Conservation (phyloP, 2,797 vertebrate species). For the Delichon dasypus region DNA sequence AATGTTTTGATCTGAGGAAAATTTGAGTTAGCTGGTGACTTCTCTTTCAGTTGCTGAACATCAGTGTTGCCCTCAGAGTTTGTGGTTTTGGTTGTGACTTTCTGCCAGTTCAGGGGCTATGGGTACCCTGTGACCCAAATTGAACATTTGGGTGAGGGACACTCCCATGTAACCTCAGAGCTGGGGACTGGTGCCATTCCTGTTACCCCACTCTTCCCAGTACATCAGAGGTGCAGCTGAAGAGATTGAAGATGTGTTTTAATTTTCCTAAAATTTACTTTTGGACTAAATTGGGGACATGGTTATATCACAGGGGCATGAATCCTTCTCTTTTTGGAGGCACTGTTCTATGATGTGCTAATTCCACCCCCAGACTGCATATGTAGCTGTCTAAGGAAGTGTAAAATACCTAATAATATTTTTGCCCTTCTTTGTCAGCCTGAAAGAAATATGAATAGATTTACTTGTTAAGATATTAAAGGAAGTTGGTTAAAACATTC, state of each 20-base stretch:
- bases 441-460: constrained; percentile 55
- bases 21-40: not conserved
- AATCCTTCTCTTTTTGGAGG: not conserved
- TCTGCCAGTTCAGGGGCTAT: not conserved
- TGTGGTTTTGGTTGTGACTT: not conserved
- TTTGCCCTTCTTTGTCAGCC: constrained; percentile 32
- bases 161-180: not conserved
- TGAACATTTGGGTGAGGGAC: not conserved
- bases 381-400: constrained; percentile 21
- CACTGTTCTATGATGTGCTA: not conserved
- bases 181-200: not conserved
- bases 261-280: not conserved
- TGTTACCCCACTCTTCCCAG: not conserved
- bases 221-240: not conserved
- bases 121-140: fast-evolving
- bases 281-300: not conserved
- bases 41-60: not conserved
- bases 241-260: not conserved
- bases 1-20: not conserved
- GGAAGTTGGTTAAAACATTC: constrained; percentile 46
- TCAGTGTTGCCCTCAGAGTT: not conserved
- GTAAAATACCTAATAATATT: constrained; percentile 5
- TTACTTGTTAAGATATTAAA: constrained; percentile 67
- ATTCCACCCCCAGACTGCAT: not conserved
- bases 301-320: not conserved